Evolutionary conservation across 2,797 vertebrate genomes (phyloP).

Genomic region (Lacerta bilineata): DNA sequence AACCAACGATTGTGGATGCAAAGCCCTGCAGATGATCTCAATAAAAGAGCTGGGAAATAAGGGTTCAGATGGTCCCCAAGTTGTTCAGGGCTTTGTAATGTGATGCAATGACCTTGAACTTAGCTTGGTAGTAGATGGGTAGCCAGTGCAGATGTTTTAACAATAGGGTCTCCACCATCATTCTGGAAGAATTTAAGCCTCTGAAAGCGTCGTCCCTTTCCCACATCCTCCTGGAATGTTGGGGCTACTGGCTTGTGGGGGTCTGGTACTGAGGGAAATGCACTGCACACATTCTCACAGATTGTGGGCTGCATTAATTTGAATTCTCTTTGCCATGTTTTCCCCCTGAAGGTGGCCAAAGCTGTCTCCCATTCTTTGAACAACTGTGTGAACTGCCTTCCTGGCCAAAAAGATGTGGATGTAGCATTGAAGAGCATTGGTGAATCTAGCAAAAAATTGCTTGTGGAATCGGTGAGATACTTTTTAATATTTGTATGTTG

Average conservation of each 20-base stretch:
- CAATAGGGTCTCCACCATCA: too few relatives aligned
- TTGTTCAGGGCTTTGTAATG: too few relatives aligned
- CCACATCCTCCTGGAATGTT: background rate
- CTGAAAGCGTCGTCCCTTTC: background rate
- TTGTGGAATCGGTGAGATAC: slow-evolving; percentile 91
- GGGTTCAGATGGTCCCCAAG: too few relatives aligned
- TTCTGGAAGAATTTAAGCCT: background rate
- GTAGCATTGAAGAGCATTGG: slow-evolving; percentile 98
- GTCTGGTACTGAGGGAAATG: background rate
- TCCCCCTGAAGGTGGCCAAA: slow-evolving; percentile 91
- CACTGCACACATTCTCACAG: background rate
- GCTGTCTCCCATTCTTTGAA: slow-evolving; percentile 98
- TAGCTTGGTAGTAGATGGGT: too few relatives aligned
- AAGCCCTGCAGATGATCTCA: too few relatives aligned
- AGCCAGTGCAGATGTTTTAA: too few relatives aligned
- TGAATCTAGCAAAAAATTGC: slow-evolving; percentile 97
- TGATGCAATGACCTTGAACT: too few relatives aligned
- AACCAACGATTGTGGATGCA: too few relatives aligned
- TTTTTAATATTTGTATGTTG: background rate
- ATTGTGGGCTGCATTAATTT: background rate
- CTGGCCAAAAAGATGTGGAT: slow-evolving; percentile 98
- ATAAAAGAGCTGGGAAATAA: too few relatives aligned
- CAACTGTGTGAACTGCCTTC: slow-evolving; percentile 98
- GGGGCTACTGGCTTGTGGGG: background rate
- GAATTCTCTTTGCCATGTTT: slow-evolving; percentile 6